Conservation (phyloP, 1,140 invertebrate genomes). For the Protaetia brevitarsis region DNA sequence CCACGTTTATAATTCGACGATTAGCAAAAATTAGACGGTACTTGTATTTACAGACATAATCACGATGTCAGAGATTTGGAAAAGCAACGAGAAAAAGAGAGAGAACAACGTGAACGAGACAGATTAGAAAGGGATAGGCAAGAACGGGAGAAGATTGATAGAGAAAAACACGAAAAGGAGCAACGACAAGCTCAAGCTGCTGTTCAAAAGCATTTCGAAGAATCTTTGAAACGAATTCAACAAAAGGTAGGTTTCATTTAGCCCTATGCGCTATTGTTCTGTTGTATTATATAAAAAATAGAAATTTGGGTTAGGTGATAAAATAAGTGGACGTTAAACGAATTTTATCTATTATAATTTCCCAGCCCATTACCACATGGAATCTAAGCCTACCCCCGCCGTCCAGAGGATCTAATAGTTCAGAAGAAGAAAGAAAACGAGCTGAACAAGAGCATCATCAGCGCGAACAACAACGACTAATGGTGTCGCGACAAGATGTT, state of each 20-base stretch:
- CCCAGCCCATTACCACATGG: constrained; percentile 47
- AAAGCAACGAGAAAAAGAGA: constrained; percentile 53
- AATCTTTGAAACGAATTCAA: constrained; percentile 75
- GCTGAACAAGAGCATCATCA: constrained; percentile 39
- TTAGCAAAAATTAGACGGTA: neutral
- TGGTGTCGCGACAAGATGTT: constrained; percentile 19
- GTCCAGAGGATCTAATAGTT: constrained; percentile 40
- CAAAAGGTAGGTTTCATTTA: constrained; percentile 69
- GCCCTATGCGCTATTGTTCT: no score
- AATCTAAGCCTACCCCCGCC: constrained; percentile 50
- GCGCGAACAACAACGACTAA: constrained; percentile 46
- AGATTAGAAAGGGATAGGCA: constrained; percentile 50
- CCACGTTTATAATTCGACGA: no score
- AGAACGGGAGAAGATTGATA: constrained; percentile 50
- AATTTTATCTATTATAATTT: neutral
- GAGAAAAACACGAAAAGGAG: constrained; percentile 55
- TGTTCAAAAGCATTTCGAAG: constrained; percentile 87
- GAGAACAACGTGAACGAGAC: constrained; percentile 58
- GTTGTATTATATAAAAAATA: no score
- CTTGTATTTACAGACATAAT: constrained; percentile 48
- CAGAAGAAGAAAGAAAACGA: constrained; percentile 42
- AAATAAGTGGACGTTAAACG: neutral
- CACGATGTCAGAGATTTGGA: constrained; percentile 63
- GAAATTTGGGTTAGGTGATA: no score
- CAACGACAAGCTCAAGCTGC: constrained; percentile 64